Evolutionary conservation across 2,888 invertebrate species (phyloP).

Genomic region (Pollenia labialis): DNA sequence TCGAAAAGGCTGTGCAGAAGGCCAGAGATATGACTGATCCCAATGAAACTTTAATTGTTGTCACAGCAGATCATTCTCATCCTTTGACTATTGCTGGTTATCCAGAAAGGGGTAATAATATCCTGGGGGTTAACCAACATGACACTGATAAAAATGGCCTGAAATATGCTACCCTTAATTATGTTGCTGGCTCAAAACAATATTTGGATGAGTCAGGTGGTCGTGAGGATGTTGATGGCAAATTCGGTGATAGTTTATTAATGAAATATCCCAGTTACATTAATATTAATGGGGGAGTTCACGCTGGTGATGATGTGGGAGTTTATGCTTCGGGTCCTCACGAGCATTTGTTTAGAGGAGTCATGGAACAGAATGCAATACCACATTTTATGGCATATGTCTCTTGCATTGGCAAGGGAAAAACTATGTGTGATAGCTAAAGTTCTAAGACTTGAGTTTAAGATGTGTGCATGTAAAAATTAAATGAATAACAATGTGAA

Average conservation of each 20-base stretch:
- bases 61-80: conserved; percentile 91
- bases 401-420: conserved; percentile 88
- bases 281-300: conserved; percentile 86
- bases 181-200: conserved; percentile 88
- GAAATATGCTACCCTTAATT: conserved; percentile 88
- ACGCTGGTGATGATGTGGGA: conserved; percentile 91
- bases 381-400: conserved; percentile 91
- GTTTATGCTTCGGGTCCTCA: conserved; percentile 91
- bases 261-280: conserved; percentile 78
- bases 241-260: conserved; percentile 61
- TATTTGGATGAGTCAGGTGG: conserved; percentile 76
- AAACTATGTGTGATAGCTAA: conserved; percentile 77
- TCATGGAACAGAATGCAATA: conserved; percentile 90
- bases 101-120: conserved; percentile 85
- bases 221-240: conserved; percentile 75
- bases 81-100: conserved; percentile 91
- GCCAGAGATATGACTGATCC: conserved; percentile 86
- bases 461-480: neutral
- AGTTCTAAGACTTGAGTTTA: neutral
- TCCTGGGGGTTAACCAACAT: conserved; percentile 84
- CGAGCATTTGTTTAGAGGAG: conserved; percentile 91
- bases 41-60: conserved; percentile 91
- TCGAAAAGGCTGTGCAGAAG: conserved; percentile 88
- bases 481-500: neutral
- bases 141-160: conserved; percentile 76